Evolutionary conservation across 2,113 vertebrate genomes (phyloP).

Genomic region (Grammomys surdaster): DNA sequence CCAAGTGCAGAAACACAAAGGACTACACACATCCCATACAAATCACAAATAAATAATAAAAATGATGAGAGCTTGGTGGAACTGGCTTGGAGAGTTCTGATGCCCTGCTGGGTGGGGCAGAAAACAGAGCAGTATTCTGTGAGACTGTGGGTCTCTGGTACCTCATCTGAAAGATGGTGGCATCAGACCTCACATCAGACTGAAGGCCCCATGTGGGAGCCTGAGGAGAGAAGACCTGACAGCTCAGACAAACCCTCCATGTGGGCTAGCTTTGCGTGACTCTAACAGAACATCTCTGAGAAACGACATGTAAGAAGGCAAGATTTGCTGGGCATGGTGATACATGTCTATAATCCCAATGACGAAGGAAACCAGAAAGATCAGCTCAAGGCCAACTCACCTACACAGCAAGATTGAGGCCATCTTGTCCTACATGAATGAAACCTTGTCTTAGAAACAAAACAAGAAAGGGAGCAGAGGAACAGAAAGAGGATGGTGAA

Average conservation of each 20-base stretch:
- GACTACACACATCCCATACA: background rate
- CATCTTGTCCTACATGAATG: background rate
- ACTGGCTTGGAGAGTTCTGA: background rate
- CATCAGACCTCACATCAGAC: background rate
- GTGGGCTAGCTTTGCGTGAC: too few species aligned
- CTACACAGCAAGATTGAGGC: background rate
- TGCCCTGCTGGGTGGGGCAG: background rate
- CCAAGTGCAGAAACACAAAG: background rate
- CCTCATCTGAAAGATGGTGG: background rate
- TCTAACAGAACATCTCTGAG: background rate
- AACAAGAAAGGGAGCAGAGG: background rate
- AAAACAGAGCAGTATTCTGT: constrained; percentile 17
- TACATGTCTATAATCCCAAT: background rate
- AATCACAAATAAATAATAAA: background rate
- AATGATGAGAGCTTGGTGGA: background rate
- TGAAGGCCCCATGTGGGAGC: background rate
- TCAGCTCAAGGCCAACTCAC: background rate
- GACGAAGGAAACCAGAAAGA: background rate
- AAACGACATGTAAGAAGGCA: background rate
- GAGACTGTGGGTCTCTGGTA: background rate
- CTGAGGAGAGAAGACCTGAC: accelerated
- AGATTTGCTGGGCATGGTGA: background rate
- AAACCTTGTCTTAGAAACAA: background rate
- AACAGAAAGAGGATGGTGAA: background rate
- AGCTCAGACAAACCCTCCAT: background rate